Evolutionary conservation across 2,113 vertebrate species (phyloP).

Genomic region (Rhinogobius similis): DNA sequence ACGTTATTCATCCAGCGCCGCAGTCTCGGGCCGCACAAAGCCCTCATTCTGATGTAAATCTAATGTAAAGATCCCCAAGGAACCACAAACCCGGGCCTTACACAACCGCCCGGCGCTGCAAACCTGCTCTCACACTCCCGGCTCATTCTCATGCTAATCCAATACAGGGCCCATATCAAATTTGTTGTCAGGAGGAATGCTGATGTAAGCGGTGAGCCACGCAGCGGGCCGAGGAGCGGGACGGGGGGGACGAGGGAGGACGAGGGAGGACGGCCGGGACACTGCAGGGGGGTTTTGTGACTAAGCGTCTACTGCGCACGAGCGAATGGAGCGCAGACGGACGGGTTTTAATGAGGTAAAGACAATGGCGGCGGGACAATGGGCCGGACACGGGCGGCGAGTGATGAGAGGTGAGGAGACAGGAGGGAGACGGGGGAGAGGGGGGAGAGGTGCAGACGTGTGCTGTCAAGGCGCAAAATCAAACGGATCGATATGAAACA

Average conservation of each 20-base stretch:
- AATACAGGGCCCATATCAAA: constrained; percentile 41
- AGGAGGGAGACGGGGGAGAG: neutral
- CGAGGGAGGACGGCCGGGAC: neutral
- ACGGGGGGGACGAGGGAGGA: neutral
- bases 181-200: constrained; percentile 41
- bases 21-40: constrained; percentile 31
- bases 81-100: constrained; percentile 41
- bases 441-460: neutral
- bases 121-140: constrained; percentile 15
- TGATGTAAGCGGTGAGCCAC: constrained; percentile 52
- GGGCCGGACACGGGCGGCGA: neutral
- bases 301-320: constrained; percentile 14
- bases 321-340: constrained; percentile 25
- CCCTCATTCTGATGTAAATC: constrained; percentile 59
- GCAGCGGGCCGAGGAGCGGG: constrained; percentile 19
- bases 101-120: constrained; percentile 38
- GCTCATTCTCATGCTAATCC: constrained; percentile 62
- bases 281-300: constrained; percentile 24
- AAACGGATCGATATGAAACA: too few species aligned
- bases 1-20: constrained; percentile 18
- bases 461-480: too few species aligned
- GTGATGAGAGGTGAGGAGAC: neutral
- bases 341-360: constrained; percentile 42
- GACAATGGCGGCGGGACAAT: constrained; percentile 30
- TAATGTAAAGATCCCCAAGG: constrained; percentile 56